These are phyloP conservation scores for Drosophila pachea DNA, from an alignment of 1,140 invertebrate species.

Conservation along the genomic window DNA sequence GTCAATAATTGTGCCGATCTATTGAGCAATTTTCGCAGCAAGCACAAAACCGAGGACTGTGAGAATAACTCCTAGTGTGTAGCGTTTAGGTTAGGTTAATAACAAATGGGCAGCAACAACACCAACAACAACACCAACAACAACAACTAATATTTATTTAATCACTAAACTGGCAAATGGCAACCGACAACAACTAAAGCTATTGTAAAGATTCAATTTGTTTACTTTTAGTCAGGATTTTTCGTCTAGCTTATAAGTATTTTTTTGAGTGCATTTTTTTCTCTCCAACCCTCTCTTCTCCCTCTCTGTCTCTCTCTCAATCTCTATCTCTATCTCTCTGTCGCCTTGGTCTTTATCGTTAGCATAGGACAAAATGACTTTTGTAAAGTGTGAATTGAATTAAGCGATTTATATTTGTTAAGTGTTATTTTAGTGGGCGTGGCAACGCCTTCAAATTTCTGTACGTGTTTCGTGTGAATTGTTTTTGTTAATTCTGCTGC, in stretches of 20 bases:
- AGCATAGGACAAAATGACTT: conserved; percentile 40
- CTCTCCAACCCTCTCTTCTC: no score
- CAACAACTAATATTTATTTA: conserved; percentile 66
- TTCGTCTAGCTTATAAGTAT: conserved; percentile 37
- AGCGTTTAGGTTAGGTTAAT: conserved; percentile 63
- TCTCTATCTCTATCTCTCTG: conserved; percentile 12
- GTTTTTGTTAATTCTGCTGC: conserved; percentile 19
- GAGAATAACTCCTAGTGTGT: conserved; percentile 79
- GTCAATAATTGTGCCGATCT: conserved; percentile 79
- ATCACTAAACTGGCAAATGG: conserved; percentile 19
- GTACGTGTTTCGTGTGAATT: conserved; percentile 15
- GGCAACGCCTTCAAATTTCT: neutral
- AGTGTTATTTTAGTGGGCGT: conserved; percentile 68
- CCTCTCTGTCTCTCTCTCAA: conserved; percentile 10
- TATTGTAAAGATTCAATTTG: conserved; percentile 53
- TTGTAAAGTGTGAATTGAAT: conserved; percentile 69
- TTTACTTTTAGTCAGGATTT: conserved; percentile 31
- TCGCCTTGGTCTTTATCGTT: conserved; percentile 34
- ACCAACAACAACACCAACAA: conserved; percentile 11
- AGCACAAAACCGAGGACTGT: conserved; percentile 79
- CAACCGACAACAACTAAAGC: conserved; percentile 39
- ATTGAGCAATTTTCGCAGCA: conserved; percentile 78
- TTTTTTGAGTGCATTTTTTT: conserved; percentile 54
- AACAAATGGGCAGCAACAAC: conserved; percentile 13
- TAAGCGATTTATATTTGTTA: conserved; percentile 63